Conservation (phyloP, 2,113 vertebrate species). For the Neomonachus schauinslandi region DNA sequence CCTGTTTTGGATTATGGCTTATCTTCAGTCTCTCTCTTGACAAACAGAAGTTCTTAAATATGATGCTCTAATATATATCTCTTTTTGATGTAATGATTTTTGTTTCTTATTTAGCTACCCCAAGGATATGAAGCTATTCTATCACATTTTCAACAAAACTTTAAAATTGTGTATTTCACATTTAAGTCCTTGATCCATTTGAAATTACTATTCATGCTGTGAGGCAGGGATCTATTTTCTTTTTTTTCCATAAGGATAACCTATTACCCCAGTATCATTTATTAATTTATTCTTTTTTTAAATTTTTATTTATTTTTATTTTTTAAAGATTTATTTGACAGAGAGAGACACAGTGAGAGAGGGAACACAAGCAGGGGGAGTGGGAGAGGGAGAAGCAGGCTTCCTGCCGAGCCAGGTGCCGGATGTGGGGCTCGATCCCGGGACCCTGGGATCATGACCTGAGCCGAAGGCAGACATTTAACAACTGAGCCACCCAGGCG, state of each 20-base stretch:
- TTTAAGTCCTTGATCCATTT: not conserved
- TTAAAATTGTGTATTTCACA: not conserved
- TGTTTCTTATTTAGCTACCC: not conserved
- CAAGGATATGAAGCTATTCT: not conserved
- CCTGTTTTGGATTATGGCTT: not conserved
- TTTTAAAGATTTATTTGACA: no score
- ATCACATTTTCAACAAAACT: not conserved
- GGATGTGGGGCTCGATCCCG: no score
- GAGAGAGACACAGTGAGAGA: no score
- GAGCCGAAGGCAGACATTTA: no score
- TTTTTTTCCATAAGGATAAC: not conserved
- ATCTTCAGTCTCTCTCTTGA: not conserved
- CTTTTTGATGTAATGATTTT: not conserved
- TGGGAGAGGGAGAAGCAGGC: no score
- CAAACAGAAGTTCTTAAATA: not conserved
- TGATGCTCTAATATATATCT: not conserved
- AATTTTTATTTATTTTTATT: no score
- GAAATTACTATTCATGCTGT: not conserved
- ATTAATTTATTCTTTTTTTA: not conserved
- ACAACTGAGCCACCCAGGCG: no score
- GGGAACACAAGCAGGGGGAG: no score
- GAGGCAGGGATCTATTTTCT: not conserved
- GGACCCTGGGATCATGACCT: no score
- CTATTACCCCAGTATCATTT: not conserved
- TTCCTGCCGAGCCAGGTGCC: no score